A percentile compares a stretch with the other conserved stretches of the same genome.
Conservation (phyloP, 30 jellyfish, hydroid and myxozoan genomes). For the Cassiopea xamachana region DNA sequence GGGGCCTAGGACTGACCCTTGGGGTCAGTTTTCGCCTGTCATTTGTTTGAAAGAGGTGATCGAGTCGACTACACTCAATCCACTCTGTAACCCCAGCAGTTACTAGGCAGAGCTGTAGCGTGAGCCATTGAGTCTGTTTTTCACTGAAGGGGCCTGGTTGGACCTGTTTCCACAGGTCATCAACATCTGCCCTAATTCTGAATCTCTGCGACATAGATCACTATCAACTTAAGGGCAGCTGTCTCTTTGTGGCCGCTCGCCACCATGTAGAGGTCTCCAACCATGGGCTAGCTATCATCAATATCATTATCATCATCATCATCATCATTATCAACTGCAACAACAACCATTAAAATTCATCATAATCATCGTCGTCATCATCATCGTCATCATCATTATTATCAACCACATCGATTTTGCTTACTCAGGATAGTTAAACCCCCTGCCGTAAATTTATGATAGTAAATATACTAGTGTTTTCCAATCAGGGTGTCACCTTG, state of each 20-base stretch:
- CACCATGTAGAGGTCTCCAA: neutral
- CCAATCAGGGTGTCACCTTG: conserved; percentile 85
- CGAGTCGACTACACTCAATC: neutral
- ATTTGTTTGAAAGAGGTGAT: neutral
- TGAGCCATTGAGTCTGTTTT: neutral
- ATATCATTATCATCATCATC: conserved; percentile 25
- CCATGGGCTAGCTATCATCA: neutral
- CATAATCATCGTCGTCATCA: conserved; percentile 1
- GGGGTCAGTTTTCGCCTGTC: neutral
- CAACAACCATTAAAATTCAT: conserved; percentile 17
- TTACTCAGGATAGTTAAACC: neutral
- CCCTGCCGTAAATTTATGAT: neutral
- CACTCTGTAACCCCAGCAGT: neutral
- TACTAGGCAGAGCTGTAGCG: neutral
- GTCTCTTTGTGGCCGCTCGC: neutral
- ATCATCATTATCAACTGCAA: conserved; percentile 4
- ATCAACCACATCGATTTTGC: neutral
- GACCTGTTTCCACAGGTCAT: neutral
- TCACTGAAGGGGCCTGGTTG: neutral
- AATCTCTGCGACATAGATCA: neutral
- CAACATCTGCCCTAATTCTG: neutral
- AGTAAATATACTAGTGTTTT: neutral
- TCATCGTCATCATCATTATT: conserved; percentile 35
- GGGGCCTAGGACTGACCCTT: neutral
- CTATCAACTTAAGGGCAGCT: neutral